Evolutionary conservation across 1,140 invertebrate species (phyloP), one percentile per base, ranked within the genome.

Genomic region (Drosophila virilis): DNA sequence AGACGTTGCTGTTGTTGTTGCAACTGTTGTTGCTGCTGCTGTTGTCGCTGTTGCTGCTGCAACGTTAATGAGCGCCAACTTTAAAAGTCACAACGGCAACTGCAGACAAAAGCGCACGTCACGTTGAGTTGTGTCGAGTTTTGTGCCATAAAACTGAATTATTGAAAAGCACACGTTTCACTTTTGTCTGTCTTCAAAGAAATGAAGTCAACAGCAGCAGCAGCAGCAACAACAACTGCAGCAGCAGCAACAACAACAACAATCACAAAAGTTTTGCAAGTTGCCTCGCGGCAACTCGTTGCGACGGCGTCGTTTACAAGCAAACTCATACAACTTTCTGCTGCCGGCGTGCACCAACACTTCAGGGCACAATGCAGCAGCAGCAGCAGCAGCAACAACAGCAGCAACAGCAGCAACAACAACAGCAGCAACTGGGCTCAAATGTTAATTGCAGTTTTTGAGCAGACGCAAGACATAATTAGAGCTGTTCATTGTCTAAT

Each of bases 401-500:
- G 13, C 68, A 66, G 6, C 61, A 61, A 15, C 8, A 33, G n/a
- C 33, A 66, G 6, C 61, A 61, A 15, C 8, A 33, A 10, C 33
- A 28, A 33, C 32, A 54, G 38, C 66, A 46, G 52, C 60, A 52
- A 46, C 45, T 50, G 45, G 70, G 84, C 80, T 89, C 84, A 88
- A 83, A 88, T 88, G 84, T 89, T 88, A 88, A 89, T 88, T 88
- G 84, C 83, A 81, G 82, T 79, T 85, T 75, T 77, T 68, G 66
- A 85, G 70, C 54, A 58, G 64, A 66, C 13, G 62, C 73, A 52
- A 75, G 84, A 82, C 80, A 80, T 88, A 88, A 90, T 89, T 80
- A 89, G 84, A 89, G 83, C 79, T 77, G 64, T 76, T 79, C 76
- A 77, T 83, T 89, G 84, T 89, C 80, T 84, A 89, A 89, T 89